These are phyloP conservation scores for Sparus aurata DNA, from an alignment of 2,797 vertebrate genomes.

Conservation along the genomic window DNA sequence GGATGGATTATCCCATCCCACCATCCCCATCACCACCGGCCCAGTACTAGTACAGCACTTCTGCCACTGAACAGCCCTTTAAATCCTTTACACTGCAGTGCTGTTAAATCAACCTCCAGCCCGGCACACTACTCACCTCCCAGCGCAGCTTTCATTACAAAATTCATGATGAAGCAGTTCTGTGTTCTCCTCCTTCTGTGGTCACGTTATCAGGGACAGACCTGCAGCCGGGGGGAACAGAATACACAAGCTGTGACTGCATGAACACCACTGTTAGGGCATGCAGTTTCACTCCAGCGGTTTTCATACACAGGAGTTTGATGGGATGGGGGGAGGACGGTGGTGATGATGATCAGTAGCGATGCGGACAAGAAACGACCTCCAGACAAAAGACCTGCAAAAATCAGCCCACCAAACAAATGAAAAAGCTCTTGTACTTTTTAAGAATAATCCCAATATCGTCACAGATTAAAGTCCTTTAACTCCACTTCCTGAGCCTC, in stretches of 20 bases:
- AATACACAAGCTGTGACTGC: conserved; percentile 63
- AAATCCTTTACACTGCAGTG: conserved; percentile 82
- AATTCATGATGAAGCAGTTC: conserved; percentile 93
- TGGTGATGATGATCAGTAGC: conserved; percentile 15
- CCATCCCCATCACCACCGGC: conserved; percentile 30
- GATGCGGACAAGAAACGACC: conserved; percentile 32
- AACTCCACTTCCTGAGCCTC: neutral
- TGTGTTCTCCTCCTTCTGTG: conserved; percentile 78
- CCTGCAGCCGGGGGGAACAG: conserved; percentile 71
- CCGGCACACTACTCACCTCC: conserved; percentile 90
- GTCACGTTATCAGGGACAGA: conserved; percentile 71
- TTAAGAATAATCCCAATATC: neutral
- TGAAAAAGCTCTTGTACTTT: neutral
- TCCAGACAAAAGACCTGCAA: conserved; percentile 8
- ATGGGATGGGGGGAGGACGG: conserved; percentile 45
- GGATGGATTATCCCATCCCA: conserved; percentile 50
- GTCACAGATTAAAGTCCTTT: neutral
- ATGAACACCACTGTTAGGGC: conserved; percentile 26
- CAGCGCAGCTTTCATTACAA: conserved; percentile 95
- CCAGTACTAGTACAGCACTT: conserved; percentile 17
- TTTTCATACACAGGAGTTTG: conserved; percentile 33
- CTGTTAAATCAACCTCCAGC: conserved; percentile 77
- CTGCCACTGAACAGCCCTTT: conserved; percentile 56
- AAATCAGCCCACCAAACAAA: neutral
- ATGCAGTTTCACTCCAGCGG: conserved; percentile 29